Conservation (phyloP, 2,888 invertebrate genomes). For the Piscicola geometra region DNA sequence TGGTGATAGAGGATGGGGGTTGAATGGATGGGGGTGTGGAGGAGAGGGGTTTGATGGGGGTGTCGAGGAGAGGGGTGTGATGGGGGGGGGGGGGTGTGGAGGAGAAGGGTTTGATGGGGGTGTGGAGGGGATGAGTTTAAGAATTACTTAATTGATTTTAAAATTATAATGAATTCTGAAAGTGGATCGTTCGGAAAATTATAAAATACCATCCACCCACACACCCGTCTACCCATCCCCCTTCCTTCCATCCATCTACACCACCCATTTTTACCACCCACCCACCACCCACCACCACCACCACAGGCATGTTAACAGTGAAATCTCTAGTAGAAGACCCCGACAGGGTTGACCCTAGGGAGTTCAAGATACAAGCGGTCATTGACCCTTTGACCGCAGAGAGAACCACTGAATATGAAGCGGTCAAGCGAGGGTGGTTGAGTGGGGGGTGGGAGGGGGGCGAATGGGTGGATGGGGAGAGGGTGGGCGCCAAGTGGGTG, state of each 20-base stretch:
- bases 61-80: no score
- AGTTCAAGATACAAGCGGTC: not conserved
- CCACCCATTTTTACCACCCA: conserved; percentile 6
- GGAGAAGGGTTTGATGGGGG: no score
- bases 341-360: not conserved
- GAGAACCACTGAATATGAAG: conserved; percentile 3
- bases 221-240: no score
- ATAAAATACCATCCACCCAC: not conserved
- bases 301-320: conserved; percentile 28
- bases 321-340: conserved; percentile 19
- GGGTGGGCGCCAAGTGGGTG: conserved; percentile 1
- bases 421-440: conserved; percentile 17
- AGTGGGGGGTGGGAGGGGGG: conserved; percentile 6
- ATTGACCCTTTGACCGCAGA: conserved; percentile 21
- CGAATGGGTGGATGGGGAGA: conserved; percentile 8
- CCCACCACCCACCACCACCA: not conserved
- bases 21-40: no score
- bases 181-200: not conserved
- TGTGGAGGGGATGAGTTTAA: no score
- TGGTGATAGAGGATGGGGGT: no score
- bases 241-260: no score
- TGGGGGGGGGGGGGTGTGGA: no score
- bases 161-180: no score
- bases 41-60: no score
- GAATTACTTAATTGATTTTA: no score